Evolutionary conservation across 1,140 invertebrate genomes (phyloP), one percentile per base, ranked within the genome.

Genomic region (Cephus cinctus): DNA sequence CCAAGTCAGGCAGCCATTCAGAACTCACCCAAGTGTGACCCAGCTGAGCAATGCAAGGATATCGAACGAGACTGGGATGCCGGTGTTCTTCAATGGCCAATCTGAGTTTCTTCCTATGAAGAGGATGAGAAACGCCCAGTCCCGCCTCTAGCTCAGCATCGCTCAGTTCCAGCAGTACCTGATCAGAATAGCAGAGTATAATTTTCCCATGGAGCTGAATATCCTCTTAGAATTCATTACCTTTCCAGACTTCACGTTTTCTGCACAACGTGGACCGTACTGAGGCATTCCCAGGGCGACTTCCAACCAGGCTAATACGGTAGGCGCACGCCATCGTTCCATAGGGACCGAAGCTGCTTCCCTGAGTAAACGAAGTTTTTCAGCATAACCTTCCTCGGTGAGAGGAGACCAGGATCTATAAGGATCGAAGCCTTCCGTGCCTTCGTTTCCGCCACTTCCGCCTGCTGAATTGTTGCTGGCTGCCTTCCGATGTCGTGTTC

Each of bases 181-280:
- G 75, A 59, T 23, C n/a, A n/a, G n/a, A n/a, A n/a, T n/a, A n/a
- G n/a, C n/a, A n/a, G n/a, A n/a, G n/a, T n/a, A n/a, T n/a, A n/a
- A n/a, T n/a, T n/a, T n/a, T 30, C 12, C 12, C 27, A 12, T 42
- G 11, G 19, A 38, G 11, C 2, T 5, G 11, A 40, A 11, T 36
- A 27, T 34, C 21, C 31, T 44, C 32, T 43, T 32, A 19, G 30
- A 21, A 32, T 43, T 32, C 65, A 69, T 66, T 68, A 92, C 92
- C 83, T 94, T 96, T 57, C 94, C 94, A 70, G 92, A 95, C 69
- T 96, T 95, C 35, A 97, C 86, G 71, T 96, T 96, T 66, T 94
- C 90, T 14, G 90, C 88, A 69, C 93, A 94, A 43, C 86, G 80
- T 8, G 87, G 84, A 2, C 91, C 91, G 61, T 96, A 96, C 59